A percentile compares a stretch with the other conserved stretches of the same genome.
phyloP scores from a whole-genome alignment of 2,113 vertebrate genomes.

The Casuarius casuarius region DNA sequence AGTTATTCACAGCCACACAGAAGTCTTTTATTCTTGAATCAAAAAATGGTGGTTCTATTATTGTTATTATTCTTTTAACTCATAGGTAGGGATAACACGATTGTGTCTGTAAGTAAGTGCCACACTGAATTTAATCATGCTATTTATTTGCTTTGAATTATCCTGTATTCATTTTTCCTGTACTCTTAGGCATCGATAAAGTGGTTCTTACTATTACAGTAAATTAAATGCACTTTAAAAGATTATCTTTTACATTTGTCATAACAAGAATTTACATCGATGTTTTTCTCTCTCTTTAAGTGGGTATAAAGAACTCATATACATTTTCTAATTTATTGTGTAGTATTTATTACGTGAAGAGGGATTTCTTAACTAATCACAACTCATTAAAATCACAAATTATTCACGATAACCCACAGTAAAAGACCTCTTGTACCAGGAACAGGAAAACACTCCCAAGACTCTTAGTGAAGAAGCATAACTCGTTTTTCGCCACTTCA shows the following conservation, averaged over 20 bases:
- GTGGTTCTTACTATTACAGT: conserved; percentile 63
- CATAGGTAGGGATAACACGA: conserved; percentile 32
- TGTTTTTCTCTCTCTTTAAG: conserved; percentile 69
- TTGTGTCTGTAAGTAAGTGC: conserved; percentile 71
- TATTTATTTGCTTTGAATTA: conserved; percentile 79
- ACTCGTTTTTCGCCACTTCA: conserved; percentile 30
- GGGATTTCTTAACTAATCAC: conserved; percentile 73
- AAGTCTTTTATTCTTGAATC: conserved; percentile 66
- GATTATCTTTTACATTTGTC: conserved; percentile 77
- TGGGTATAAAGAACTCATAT: conserved; percentile 68
- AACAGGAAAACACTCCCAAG: conserved; percentile 25
- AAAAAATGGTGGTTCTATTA: conserved; percentile 64
- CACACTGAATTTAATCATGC: conserved; percentile 70
- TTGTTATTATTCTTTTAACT: conserved; percentile 59
- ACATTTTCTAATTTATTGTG: conserved; percentile 76
- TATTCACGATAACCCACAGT: conserved; percentile 66
- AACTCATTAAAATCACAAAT: conserved; percentile 74
- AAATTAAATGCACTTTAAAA: conserved; percentile 78
- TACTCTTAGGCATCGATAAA: conserved; percentile 65
- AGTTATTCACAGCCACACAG: conserved; percentile 21
- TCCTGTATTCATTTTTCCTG: conserved; percentile 63
- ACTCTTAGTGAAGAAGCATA: conserved; percentile 28
- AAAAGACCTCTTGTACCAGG: conserved; percentile 50
- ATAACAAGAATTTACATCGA: conserved; percentile 74
- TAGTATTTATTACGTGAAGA: conserved; percentile 70